Conservation (phyloP, 1,140 invertebrate species). For the Panagrolaimus sp. region DNA sequence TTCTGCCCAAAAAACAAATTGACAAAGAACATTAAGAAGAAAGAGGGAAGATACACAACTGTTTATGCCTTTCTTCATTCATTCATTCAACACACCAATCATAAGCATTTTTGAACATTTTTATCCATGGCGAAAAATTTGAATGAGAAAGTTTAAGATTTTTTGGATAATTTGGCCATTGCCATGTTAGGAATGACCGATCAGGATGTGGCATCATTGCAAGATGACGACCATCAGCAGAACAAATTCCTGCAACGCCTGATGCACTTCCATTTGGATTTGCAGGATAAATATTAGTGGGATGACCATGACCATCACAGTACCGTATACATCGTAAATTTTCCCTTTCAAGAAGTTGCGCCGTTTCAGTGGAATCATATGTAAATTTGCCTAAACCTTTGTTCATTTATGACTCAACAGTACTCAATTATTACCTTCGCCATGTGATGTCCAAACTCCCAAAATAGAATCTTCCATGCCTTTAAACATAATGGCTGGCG, state of each 20-base stretch:
- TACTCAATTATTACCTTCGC: constrained; percentile 71
- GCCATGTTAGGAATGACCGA: constrained; percentile 76
- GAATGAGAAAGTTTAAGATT: constrained; percentile 60
- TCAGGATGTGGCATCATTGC: constrained; percentile 98
- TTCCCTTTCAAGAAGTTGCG: constrained; percentile 65
- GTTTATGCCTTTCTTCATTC: no score
- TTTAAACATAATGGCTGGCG: constrained; percentile 75
- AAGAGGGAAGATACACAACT: no score
- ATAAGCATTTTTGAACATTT: constrained; percentile 84
- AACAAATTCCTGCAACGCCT: constrained; percentile 79
- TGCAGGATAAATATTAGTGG: constrained; percentile 38
- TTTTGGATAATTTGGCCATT: constrained; percentile 72
- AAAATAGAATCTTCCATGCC: constrained; percentile 77
- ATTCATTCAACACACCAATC: constrained; percentile 65
- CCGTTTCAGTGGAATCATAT: constrained; percentile 63
- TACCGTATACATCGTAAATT: constrained; percentile 63
- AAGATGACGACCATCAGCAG: constrained; percentile 78
- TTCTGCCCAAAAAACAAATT: no score
- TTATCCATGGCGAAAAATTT: constrained; percentile 75
- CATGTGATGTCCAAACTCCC: constrained; percentile 93
- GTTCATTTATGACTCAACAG: background rate
- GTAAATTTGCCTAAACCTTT: constrained; percentile 60
- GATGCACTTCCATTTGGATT: constrained; percentile 64
- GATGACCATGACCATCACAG: constrained; percentile 34
- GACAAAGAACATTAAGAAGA: no score